Evolutionary conservation across 2,113 vertebrate genomes (phyloP).

Genomic region (Paradisaea rubra): DNA sequence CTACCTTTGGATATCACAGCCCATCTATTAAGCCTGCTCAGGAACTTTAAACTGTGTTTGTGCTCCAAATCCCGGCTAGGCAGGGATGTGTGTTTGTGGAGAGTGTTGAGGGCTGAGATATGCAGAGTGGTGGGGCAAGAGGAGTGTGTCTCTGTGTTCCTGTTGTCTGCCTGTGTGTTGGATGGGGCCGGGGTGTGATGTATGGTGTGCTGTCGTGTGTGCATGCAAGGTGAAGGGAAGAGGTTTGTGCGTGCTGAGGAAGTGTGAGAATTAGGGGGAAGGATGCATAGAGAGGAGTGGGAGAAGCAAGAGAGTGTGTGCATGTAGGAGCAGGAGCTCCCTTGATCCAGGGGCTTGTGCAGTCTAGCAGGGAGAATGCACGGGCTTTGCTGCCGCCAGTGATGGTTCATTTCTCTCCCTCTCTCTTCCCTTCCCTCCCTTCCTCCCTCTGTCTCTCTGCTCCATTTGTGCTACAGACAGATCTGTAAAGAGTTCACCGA

Average conservation of each 20-base stretch:
- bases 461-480: constrained; percentile 83
- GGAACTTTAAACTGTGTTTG: background rate
- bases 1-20: background rate
- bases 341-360: background rate
- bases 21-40: background rate
- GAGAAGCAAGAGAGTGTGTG: background rate
- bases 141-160: rapidly evolving
- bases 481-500: constrained; percentile 99
- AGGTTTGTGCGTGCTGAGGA: background rate
- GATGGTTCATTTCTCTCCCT: constrained; percentile 35
- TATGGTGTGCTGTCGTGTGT: rapidly evolving
- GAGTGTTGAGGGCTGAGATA: background rate
- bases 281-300: background rate
- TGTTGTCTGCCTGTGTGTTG: background rate
- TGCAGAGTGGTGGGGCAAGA: rapidly evolving
- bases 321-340: background rate
- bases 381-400: background rate
- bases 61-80: background rate
- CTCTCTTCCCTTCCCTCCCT: background rate
- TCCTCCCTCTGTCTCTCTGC: constrained; percentile 37
- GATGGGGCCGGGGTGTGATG: background rate
- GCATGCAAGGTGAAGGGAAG: background rate
- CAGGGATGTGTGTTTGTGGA: background rate
- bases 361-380: background rate
- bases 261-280: background rate